Base-by-base conservation (phyloP, 2,113 vertebrate species). In the Triplophysa siluroides region DNA sequence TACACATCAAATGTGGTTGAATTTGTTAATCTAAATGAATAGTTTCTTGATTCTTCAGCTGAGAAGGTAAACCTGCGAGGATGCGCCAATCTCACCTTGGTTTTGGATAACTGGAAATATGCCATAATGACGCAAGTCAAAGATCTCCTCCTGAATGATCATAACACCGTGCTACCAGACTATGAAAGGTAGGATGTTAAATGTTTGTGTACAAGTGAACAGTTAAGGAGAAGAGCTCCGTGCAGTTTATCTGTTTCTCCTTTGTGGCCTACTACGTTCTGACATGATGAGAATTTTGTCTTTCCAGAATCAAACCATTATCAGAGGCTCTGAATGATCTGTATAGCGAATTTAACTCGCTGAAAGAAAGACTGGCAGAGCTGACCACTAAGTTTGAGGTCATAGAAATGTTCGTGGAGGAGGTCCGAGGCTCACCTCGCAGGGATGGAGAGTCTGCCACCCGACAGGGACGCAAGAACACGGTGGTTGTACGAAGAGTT, bases 31-130 rank as follows among this genome's bases (percentile, higher is more conserved):
- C 50, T 52, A 18, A 52, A 52, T 52, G 1, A 52, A 52, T 19
- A 14, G 14, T 23, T 21, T 79, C n/a, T 66, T 50, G n/a, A 63
- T 65, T 8, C 65, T 79, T 47, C 81, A 95, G 94, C 89, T n/a
- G 87, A 85, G 61, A 85, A 85, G 43, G 70, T 80, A 1, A 90
- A 83, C 58, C 68, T 43, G 13, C 91, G 84, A 79, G 89, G 89
- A 29, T 96, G 95, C 11, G 85, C 94, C 29, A 96, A 96, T 89
- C 93, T 96, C 76, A 95, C 95, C 3, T 70, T 94, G 84, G 92
- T 96, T 0, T 78, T 96, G 83, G 94, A 95, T 85, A 96, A 95
- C 89, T 96, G 95, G 95, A 95, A 93, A 69, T 96, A 93, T 26
- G 94, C 95, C 87, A 96, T 96, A 85, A 92, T 93, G 79, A 92